A percentile compares a stretch with the other conserved stretches of the same genome.
These are phyloP conservation scores for Nycteola revayana DNA, from an alignment of 2,888 invertebrate species.

Conservation along the genomic window DNA sequence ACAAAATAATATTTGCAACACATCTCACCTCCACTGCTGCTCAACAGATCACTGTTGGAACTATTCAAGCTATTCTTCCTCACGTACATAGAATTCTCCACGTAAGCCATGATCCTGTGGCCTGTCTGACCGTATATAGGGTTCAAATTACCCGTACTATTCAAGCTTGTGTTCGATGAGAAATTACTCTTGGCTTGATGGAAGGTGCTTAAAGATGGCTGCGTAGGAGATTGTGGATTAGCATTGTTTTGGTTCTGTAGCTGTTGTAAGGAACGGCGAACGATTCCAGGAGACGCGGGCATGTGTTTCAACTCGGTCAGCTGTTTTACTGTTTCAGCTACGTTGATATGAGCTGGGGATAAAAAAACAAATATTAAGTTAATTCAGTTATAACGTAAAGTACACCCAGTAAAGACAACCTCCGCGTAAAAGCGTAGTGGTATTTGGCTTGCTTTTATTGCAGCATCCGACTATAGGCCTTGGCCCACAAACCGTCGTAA, in stretches of 20 bases:
- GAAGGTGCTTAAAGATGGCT: constrained; percentile 55
- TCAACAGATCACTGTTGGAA: constrained; percentile 61
- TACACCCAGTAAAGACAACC: no score
- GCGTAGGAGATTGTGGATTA: constrained; percentile 40
- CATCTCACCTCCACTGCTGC: constrained; percentile 48
- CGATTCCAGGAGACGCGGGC: constrained; percentile 91
- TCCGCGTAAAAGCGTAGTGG: no score
- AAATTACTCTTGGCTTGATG: constrained; percentile 70
- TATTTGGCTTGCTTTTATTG: no score
- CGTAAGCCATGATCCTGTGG: constrained; percentile 63
- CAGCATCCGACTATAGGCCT: no score
- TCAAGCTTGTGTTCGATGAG: constrained; percentile 58
- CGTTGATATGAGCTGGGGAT: constrained; percentile 83
- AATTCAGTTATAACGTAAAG: no score
- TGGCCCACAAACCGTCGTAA: no score
- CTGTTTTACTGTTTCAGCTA: constrained; percentile 93
- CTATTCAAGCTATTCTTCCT: constrained; percentile 67
- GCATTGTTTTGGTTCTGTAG: constrained; percentile 46
- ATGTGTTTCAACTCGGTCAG: constrained; percentile 92
- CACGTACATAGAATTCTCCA: constrained; percentile 69
- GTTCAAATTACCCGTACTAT: constrained; percentile 68
- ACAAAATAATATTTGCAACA: no score
- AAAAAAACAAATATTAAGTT: no score
- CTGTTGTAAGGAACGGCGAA: constrained; percentile 79
- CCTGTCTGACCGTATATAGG: constrained; percentile 77